phyloP scores from a whole-genome alignment of 1,140 invertebrate genomes.

The Cydia splendana region DNA sequence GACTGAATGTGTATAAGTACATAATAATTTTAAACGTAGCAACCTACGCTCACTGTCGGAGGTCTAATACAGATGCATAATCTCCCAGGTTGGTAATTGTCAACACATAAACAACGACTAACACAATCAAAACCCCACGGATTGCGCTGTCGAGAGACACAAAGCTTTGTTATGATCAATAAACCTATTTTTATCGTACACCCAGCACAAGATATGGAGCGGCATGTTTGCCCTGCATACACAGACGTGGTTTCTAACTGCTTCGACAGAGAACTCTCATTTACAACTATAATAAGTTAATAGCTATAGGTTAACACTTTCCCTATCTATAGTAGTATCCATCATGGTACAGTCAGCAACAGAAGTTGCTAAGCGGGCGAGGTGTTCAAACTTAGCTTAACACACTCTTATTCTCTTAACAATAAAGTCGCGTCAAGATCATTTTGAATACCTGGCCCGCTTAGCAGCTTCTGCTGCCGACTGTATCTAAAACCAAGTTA shows the following conservation, averaged over 20 bases:
- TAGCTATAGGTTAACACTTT: neutral
- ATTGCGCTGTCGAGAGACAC: slow-evolving; percentile 13
- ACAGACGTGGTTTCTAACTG: slow-evolving; percentile 16
- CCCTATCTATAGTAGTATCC: too few species aligned
- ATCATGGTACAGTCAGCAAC: neutral
- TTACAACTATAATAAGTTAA: too few species aligned
- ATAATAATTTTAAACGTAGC: neutral
- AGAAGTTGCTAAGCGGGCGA: too few species aligned
- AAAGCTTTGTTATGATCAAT: slow-evolving; percentile 29
- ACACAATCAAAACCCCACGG: slow-evolving; percentile 6
- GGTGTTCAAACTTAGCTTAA: too few species aligned
- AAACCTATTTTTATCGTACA: slow-evolving; percentile 31
- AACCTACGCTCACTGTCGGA: neutral
- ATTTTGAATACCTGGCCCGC: too few species aligned
- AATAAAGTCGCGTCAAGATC: too few species aligned
- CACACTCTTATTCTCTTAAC: too few species aligned
- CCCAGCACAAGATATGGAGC: slow-evolving; percentile 15
- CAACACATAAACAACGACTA: slow-evolving; percentile 5
- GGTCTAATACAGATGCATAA: neutral
- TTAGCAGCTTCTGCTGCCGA: too few species aligned
- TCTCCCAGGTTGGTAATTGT: neutral
- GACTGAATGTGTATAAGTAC: neutral
- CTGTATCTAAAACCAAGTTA: neutral
- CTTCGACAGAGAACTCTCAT: neutral
- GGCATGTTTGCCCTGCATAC: neutral